Conservation (phyloP, 2,113 vertebrate genomes). For the Myrmecophaga tridactyla region DNA sequence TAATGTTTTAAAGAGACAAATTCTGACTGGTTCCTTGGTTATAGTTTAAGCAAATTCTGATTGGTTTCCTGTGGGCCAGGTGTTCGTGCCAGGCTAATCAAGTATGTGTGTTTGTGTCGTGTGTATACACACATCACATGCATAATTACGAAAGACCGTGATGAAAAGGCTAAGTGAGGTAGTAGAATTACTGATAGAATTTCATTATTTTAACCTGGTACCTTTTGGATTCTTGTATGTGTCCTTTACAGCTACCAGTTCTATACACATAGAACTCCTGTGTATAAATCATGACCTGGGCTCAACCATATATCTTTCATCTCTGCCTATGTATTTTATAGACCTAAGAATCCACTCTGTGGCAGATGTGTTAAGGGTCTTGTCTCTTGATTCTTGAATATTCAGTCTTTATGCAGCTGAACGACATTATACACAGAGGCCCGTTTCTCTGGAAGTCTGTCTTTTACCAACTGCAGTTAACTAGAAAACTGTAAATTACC, state of each 20-base stretch:
- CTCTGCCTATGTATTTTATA: neutral
- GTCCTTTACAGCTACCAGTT: neutral
- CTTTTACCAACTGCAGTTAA: neutral
- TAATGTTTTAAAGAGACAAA: neutral
- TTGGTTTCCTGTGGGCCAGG: neutral
- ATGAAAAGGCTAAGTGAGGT: neutral
- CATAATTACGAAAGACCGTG: neutral
- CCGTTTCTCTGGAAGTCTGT: neutral
- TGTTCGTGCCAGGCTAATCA: neutral
- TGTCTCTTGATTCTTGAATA: neutral
- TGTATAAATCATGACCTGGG: neutral
- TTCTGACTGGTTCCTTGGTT: neutral
- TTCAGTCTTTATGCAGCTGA: neutral
- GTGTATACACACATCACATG: neutral
- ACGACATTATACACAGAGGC: neutral
- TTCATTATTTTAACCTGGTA: neutral
- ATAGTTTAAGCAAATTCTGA: too few species aligned
- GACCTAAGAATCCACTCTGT: neutral
- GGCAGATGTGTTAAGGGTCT: neutral
- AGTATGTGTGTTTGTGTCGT: rapidly evolving
- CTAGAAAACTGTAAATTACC: neutral
- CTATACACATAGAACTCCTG: neutral
- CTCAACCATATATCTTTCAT: neutral
- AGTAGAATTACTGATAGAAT: neutral
- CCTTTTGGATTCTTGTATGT: neutral